Evolutionary conservation across 2,113 vertebrate species (phyloP), one percentile per base, ranked within the genome.

Genomic region (Bostrychus sinensis): DNA sequence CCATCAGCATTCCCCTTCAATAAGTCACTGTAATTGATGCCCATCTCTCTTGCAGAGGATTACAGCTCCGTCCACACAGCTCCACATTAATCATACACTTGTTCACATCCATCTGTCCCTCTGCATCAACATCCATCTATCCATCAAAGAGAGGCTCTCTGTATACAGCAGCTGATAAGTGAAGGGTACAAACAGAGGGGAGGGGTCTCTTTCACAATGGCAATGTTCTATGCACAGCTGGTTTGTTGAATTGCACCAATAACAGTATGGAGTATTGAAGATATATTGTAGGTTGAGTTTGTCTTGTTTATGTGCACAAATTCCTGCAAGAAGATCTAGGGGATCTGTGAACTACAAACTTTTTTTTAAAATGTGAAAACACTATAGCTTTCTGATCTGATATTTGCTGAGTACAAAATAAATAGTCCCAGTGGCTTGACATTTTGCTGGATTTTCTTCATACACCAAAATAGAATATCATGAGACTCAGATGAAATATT

Each of bases 1-100:
- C 34, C 19, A 61, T 8, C 7, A n/a, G 20, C 11, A 54, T 38
- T 79, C 25, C 17, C 23, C 57, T 39, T 54, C 42, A 66, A 50
- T 61, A 61, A 57, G 26, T 65, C 68, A 62, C 53, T 22, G 50
- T 41, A 65, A 77, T 8, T 54, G 66, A 68, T 76, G 61, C 12
- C 56, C 38, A 39, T 58, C 62, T 78, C 39, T 48, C 46, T 16
- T 26, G 4, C 22, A 46, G 66, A 51, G 36, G 23, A 62, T 67
- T 48, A 46, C 39, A 4, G 11, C 36, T 32, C 51, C 38, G 16
- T 48, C 30, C 30, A 38, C 30, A 7, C 12, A 7, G 19, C 55
- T 11, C 34, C n/a, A 12, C 25, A 41, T 54, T 41, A 14, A 51
- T 55, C 32, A 56, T 56, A 13, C 26, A 43, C 20, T 17, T 12